These are phyloP conservation scores for Ammodytes marinus DNA, from an alignment of 2,113 vertebrate species.

Conservation along the genomic window DNA sequence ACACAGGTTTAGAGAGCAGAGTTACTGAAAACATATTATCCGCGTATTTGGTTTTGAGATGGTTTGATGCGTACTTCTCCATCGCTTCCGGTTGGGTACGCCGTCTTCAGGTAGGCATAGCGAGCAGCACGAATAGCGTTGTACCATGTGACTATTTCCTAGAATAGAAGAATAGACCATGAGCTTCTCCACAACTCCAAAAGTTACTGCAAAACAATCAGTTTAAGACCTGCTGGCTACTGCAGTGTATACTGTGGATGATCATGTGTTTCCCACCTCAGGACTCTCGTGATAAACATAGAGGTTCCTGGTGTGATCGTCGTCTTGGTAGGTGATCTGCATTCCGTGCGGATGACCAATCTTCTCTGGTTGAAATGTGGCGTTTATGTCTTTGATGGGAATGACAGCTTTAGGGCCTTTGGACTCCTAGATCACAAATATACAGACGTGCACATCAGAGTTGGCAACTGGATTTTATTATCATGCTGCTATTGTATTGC, in stretches of 20 bases:
- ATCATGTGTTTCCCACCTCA: conserved; percentile 83
- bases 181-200: neutral
- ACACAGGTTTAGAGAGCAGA: neutral
- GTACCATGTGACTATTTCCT: conserved; percentile 97
- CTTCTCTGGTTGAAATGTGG: conserved; percentile 92
- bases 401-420: conserved; percentile 91
- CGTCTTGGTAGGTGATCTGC: conserved; percentile 90
- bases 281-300: conserved; percentile 92
- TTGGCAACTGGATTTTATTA: neutral
- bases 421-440: conserved; percentile 77
- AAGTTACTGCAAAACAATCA: neutral
- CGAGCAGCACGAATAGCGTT: conserved; percentile 92
- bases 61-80: conserved; percentile 85
- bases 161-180: conserved; percentile 43
- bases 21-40: neutral
- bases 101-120: conserved; percentile 88
- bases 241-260: neutral
- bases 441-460: neutral
- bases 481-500: neutral
- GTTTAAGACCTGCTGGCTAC: neutral
- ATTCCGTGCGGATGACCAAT: conserved; percentile 89
- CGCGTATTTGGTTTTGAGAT: neutral
- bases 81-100: conserved; percentile 88
- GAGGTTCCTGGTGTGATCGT: conserved; percentile 86
- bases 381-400: conserved; percentile 89